These are phyloP conservation scores for Neodiprion lecontei DNA, from an alignment of 1,140 invertebrate species.

Conservation along the genomic window DNA sequence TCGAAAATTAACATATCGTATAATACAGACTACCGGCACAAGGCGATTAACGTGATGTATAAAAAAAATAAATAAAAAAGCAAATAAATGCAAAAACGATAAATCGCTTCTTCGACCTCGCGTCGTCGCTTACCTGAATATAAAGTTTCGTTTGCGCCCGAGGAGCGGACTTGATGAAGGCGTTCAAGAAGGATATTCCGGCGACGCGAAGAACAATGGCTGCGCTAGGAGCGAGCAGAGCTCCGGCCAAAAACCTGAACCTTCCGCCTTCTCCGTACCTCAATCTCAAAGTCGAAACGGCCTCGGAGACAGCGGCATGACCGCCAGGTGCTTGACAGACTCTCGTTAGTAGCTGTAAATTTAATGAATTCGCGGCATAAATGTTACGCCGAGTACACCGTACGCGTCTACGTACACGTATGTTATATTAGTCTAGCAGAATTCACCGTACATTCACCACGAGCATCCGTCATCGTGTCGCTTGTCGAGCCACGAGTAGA, in stretches of 20 bases:
- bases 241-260: conserved; percentile 88
- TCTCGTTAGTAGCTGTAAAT: conserved; percentile 74
- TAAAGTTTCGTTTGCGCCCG: conserved; percentile 81
- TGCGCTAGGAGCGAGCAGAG: conserved; percentile 74
- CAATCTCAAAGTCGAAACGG: conserved; percentile 85
- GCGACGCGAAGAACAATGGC: conserved; percentile 79
- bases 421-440: too few species aligned
- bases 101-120: too few species aligned
- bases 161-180: conserved; percentile 77
- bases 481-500: too few species aligned
- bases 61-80: too few species aligned
- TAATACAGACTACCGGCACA: too few species aligned
- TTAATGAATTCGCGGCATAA: neutral
- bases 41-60: too few species aligned
- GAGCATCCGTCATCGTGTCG: too few species aligned
- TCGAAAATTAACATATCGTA: too few species aligned
- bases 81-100: too few species aligned
- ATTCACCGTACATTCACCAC: too few species aligned
- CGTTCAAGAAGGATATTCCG: conserved; percentile 86
- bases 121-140: conserved; percentile 72
- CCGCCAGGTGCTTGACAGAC: conserved; percentile 78
- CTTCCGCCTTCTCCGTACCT: conserved; percentile 90
- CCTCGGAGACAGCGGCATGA: conserved; percentile 85
- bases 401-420: too few species aligned
- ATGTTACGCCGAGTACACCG: too few species aligned